Conservation (phyloP, 2,797 vertebrate species). For the Acanthurus lineatus region DNA sequence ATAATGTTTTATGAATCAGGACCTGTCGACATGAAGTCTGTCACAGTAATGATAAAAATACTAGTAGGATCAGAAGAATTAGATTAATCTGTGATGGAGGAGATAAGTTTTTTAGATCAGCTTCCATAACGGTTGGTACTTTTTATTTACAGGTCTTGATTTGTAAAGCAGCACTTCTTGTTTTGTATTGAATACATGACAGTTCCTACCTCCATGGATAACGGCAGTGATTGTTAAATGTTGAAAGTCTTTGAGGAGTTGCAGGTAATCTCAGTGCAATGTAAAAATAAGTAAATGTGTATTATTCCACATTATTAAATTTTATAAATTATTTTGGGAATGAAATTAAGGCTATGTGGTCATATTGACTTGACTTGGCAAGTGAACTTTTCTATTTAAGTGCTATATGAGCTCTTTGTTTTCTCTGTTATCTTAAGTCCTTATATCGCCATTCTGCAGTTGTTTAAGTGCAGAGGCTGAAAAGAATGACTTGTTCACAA, state of each 20-base stretch:
- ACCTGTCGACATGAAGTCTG: slow-evolving; percentile 11
- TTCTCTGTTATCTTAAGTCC: slow-evolving; percentile 61
- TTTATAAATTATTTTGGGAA: slow-evolving; percentile 84
- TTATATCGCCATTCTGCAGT: slow-evolving; percentile 74
- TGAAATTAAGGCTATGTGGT: slow-evolving; percentile 79
- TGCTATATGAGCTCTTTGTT: slow-evolving; percentile 64
- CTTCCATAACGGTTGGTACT: not conserved
- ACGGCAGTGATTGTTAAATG: slow-evolving; percentile 77
- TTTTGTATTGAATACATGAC: slow-evolving; percentile 60
- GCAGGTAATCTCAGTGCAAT: slow-evolving; percentile 81
- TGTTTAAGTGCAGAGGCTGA: slow-evolving; percentile 78
- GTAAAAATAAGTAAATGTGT: slow-evolving; percentile 68
- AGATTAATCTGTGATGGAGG: not conserved
- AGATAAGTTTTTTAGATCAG: slow-evolving; percentile 4
- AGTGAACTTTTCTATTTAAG: slow-evolving; percentile 77
- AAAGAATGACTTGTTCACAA: slow-evolving; percentile 80
- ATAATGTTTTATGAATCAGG: slow-evolving; percentile 53
- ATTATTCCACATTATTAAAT: slow-evolving; percentile 76
- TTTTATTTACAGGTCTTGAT: slow-evolving; percentile 37
- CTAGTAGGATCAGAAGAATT: not conserved
- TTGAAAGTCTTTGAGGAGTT: slow-evolving; percentile 59
- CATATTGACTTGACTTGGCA: slow-evolving; percentile 86
- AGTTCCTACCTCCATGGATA: slow-evolving; percentile 79
- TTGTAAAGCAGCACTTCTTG: slow-evolving; percentile 56
- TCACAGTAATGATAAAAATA: not conserved